phyloP scores from a whole-genome alignment of 2,888 invertebrate genomes.

The Conomelus anceps region DNA sequence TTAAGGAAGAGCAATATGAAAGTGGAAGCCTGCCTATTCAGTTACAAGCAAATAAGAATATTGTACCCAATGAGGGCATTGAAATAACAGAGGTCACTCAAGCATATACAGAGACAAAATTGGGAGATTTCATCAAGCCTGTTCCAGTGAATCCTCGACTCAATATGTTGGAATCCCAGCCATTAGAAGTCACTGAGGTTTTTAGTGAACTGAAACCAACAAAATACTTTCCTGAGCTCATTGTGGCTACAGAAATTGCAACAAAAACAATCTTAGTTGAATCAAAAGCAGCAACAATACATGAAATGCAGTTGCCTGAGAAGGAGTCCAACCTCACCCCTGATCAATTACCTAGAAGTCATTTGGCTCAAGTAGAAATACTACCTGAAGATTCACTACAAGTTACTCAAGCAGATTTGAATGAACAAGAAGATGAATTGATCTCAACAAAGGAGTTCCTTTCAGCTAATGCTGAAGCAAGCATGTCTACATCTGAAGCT shows the following conservation, averaged over 20 bases:
- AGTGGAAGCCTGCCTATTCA: constrained; percentile 45
- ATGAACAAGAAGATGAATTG: constrained; percentile 61
- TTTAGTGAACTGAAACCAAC: constrained; percentile 63
- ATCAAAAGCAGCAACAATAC: constrained; percentile 54
- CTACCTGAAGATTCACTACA: constrained; percentile 55
- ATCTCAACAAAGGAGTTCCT: constrained; percentile 43
- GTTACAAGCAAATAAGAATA: constrained; percentile 50
- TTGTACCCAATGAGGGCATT: constrained; percentile 57
- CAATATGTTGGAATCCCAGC: constrained; percentile 56
- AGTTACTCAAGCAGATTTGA: constrained; percentile 49
- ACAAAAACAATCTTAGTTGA: constrained; percentile 57
- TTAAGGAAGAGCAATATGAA: constrained; percentile 54
- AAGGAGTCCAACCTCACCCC: constrained; percentile 56
- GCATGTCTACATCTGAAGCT: constrained; percentile 45
- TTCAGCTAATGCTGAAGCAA: constrained; percentile 46
- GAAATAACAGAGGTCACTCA: constrained; percentile 59
- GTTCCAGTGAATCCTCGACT: constrained; percentile 52
- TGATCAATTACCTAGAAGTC: constrained; percentile 52
- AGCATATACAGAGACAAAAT: constrained; percentile 52
- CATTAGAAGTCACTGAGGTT: constrained; percentile 60
- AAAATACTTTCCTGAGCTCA: constrained; percentile 69
- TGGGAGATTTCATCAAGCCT: constrained; percentile 46
- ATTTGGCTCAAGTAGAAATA: constrained; percentile 54
- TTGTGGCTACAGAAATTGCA: constrained; percentile 72
- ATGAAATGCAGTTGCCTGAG: constrained; percentile 60